Evolutionary conservation across 2,888 invertebrate genomes (phyloP), one percentile per base, ranked within the genome.

Genomic region (Synergus laeviventris): DNA sequence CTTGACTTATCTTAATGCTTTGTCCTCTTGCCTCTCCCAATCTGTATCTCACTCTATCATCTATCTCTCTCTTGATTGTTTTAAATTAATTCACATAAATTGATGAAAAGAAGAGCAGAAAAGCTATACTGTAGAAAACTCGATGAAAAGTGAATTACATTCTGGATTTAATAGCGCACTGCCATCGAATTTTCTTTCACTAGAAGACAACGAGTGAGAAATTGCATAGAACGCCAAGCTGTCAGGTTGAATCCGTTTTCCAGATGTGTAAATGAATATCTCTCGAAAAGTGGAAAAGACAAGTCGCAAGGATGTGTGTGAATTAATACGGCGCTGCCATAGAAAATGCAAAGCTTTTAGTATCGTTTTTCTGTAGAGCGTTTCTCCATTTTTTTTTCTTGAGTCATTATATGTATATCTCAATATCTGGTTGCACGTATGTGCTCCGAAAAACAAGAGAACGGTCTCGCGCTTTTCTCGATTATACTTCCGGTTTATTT

Each of bases 141-240:
- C 39, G 39, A 39, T 39, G 39, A 39, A 39, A 39, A 39, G 39
- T 11, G 39, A 39, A 39, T 39, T 39, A 11, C 39, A 39, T 39
- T 39, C 39, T 39, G 2, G 39, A 39, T 11, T 39, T 31, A 31
- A 31, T 31, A 31, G 31, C 31, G 31, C 31, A 31, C 31, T 31
- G 5, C 31, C 31, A 31, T 60, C 60, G 60, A 16, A 31, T 31
- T 31, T 60, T 60, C 14, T 7, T 60, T 21, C 31, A 31, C 7
- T 2, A 45, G 64, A 74, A 77, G 77, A 83, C 79, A 83, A 77
- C 79, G 62, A 56, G 59, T 64, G 78, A 79, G 78, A 59, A 83
- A 83, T 78, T 78, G 74, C 78, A 77, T 80, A 73, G 75, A 80
- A 78, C 74, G 5, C 75, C 60, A 45, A 75, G 74, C 74, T 75